Conservation (phyloP, 2,888 invertebrate genomes). For the Sesia apiformis region DNA sequence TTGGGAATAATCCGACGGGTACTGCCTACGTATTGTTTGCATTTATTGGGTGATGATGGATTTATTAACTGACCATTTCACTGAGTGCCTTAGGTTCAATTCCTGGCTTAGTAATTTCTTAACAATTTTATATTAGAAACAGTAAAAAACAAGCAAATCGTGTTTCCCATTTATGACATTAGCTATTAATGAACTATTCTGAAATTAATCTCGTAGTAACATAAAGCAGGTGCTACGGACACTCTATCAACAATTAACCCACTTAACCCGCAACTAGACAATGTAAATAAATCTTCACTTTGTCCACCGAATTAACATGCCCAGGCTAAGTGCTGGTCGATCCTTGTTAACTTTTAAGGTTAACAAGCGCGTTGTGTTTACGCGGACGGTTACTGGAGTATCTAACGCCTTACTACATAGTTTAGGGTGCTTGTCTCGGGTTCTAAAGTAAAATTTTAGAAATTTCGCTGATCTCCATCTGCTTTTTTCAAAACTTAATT, state of each 20-base stretch:
- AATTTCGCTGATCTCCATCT: no score
- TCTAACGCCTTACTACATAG: conserved; percentile 29
- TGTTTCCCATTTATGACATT: no score
- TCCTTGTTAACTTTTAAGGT: conserved; percentile 69
- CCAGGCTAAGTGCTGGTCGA: conserved; percentile 61
- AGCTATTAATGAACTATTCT: no score
- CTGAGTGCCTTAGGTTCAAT: no score
- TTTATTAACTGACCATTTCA: neutral
- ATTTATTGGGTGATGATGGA: neutral
- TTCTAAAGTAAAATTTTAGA: no score
- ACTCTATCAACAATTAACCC: conserved; percentile 65
- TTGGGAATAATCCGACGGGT: conserved; percentile 42
- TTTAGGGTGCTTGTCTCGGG: no score
- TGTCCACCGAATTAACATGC: conserved; percentile 58
- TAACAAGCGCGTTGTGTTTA: conserved; percentile 62
- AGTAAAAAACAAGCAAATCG: no score
- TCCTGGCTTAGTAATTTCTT: no score
- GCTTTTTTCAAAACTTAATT: no score
- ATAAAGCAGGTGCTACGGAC: conserved; percentile 13
- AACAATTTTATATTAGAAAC: no score
- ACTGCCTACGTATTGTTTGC: conserved; percentile 18
- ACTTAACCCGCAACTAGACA: conserved; percentile 67
- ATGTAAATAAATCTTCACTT: conserved; percentile 58
- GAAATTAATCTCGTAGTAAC: neutral
- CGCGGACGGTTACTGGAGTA: conserved; percentile 35